Evolutionary conservation across 2,888 invertebrate species (phyloP).

Genomic region (Halocaridina rubra): DNA sequence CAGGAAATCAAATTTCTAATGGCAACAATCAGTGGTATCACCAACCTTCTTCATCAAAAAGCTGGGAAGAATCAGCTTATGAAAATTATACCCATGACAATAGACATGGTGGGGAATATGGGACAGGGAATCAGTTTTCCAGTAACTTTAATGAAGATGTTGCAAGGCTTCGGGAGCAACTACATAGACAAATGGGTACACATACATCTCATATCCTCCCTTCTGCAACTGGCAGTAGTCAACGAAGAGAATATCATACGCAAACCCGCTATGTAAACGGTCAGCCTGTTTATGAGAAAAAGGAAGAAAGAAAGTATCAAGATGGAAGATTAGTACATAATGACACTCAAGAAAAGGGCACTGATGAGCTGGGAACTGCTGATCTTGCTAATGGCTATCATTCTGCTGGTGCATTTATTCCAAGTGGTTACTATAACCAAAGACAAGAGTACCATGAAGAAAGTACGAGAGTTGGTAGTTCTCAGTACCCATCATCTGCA

Average conservation of each 20-base stretch:
- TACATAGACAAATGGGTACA: slow-evolving; percentile 25
- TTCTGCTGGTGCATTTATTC: background rate
- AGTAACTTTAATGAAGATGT: slow-evolving; percentile 18
- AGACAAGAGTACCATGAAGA: background rate
- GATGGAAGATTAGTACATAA: slow-evolving; percentile 55
- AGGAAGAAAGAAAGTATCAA: slow-evolving; percentile 48
- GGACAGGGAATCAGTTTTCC: background rate
- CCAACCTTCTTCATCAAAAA: background rate
- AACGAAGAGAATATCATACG: slow-evolving; percentile 39
- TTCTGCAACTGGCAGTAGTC: slow-evolving; percentile 24
- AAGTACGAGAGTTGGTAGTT: background rate
- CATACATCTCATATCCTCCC: background rate
- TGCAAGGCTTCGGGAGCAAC: slow-evolving; percentile 35
- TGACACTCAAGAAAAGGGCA: slow-evolving; percentile 44
- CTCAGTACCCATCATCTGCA: background rate
- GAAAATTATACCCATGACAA: background rate
- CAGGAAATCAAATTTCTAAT: background rate
- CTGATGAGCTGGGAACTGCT: slow-evolving; percentile 30
- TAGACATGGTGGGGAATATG: background rate
- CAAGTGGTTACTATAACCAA: background rate
- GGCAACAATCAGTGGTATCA: background rate
- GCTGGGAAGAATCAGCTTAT: background rate
- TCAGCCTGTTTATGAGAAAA: slow-evolving; percentile 50
- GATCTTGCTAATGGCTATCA: background rate
- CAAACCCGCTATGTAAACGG: slow-evolving; percentile 57